Evolutionary conservation across 2,888 invertebrate genomes (phyloP).

Genomic region (Drosophila leonis): DNA sequence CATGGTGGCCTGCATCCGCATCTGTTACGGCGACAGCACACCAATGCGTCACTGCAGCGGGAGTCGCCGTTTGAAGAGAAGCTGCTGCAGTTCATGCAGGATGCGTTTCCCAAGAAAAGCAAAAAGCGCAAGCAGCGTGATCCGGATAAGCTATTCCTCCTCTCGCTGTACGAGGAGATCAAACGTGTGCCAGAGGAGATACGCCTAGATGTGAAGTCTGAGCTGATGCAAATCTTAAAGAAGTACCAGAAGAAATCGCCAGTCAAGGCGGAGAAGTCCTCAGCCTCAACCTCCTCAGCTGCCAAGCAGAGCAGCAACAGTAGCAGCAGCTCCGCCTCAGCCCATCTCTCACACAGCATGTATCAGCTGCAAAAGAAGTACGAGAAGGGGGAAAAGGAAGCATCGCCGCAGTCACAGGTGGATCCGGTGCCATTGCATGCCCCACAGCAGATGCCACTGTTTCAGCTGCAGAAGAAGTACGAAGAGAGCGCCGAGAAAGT

Average conservation of each 20-base stretch:
- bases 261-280: constrained; percentile 78
- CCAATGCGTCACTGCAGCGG: constrained; percentile 73
- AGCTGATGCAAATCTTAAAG: constrained; percentile 83
- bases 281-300: constrained; percentile 67
- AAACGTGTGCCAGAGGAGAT: constrained; percentile 84
- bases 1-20: constrained; percentile 82
- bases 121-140: constrained; percentile 84
- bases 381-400: constrained; percentile 82
- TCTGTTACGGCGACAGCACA: constrained; percentile 78
- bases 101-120: constrained; percentile 84
- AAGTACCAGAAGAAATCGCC: constrained; percentile 83
- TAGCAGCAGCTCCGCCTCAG: constrained; percentile 57
- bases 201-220: constrained; percentile 83
- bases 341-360: constrained; percentile 83
- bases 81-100: constrained; percentile 84
- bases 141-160: constrained; percentile 83
- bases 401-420: constrained; percentile 82
- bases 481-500: constrained; percentile 83
- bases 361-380: constrained; percentile 84
- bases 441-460: constrained; percentile 82
- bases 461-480: constrained; percentile 83
- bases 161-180: constrained; percentile 84
- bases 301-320: constrained; percentile 70
- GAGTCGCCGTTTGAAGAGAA: constrained; percentile 84
- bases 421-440: constrained; percentile 79